A percentile compares a stretch with the other conserved stretches of the same genome.
These are phyloP conservation scores for Zaprionus vittiger DNA, from an alignment of 1,140 invertebrate genomes.

Conservation along the genomic window DNA sequence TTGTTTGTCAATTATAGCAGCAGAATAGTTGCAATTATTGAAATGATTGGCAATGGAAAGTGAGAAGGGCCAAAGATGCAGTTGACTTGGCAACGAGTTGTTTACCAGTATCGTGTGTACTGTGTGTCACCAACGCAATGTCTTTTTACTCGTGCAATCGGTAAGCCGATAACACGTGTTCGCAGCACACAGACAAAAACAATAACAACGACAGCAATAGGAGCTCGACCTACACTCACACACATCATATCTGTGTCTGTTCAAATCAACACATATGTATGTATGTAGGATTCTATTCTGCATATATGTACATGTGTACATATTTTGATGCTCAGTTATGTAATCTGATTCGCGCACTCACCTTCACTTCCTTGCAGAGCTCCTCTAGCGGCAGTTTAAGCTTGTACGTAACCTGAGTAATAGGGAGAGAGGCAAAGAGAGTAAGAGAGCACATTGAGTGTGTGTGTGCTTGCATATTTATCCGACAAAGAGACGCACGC, in stretches of 20 bases:
- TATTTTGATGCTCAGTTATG: constrained; percentile 1
- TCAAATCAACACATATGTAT: background rate
- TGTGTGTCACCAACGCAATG: background rate
- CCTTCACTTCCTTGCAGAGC: constrained; percentile 93
- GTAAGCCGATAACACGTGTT: background rate
- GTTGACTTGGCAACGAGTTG: background rate
- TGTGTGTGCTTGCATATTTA: constrained; percentile 22
- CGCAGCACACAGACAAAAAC: background rate
- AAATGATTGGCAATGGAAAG: background rate
- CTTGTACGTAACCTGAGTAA: constrained; percentile 85
- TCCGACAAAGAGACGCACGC: constrained; percentile 4
- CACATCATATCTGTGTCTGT: background rate
- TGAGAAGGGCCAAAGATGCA: constrained; percentile 1
- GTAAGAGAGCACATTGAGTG: constrained; percentile 5
- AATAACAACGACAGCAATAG: background rate
- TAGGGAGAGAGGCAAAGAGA: background rate
- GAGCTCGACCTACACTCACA: background rate
- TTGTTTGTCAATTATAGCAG: background rate
- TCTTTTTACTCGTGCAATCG: background rate
- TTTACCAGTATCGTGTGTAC: background rate
- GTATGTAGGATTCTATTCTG: background rate
- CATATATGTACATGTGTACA: background rate
- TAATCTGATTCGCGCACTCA: constrained; percentile 85
- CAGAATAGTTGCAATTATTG: background rate
- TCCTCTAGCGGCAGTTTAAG: constrained; percentile 93